Evolutionary conservation across 2,797 vertebrate genomes (phyloP).

Genomic region (Syngnathus acus): DNA sequence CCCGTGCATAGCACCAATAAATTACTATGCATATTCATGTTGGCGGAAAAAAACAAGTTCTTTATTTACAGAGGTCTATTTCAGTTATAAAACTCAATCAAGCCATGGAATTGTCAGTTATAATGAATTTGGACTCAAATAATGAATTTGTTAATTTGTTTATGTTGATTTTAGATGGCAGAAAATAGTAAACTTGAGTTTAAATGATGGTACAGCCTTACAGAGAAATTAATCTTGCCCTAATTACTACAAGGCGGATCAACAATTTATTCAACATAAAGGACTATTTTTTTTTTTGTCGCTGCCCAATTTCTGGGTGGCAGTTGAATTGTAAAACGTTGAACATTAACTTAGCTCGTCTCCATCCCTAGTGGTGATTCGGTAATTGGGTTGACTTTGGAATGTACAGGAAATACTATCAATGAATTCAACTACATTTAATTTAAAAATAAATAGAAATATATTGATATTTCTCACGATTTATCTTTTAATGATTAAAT

Average conservation of each 20-base stretch:
- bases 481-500: neutral
- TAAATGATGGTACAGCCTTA: neutral
- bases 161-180: neutral
- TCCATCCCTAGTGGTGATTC: neutral
- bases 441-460: too few species aligned
- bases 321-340: neutral
- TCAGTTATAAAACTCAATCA: neutral
- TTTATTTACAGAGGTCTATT: neutral
- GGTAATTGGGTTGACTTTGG: neutral
- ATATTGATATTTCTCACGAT: neutral
- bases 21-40: neutral
- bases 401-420: too few species aligned
- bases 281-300: neutral
- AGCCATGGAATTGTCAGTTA: conserved; percentile 15
- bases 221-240: neutral
- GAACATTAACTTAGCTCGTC: neutral
- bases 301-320: too few species aligned
- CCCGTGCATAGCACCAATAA: neutral
- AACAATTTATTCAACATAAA: neutral
- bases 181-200: neutral
- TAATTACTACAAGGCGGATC: neutral
- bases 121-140: too few species aligned
- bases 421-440: too few species aligned
- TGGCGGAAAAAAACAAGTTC: too few species aligned
- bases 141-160: neutral